Evolutionary conservation across 2,113 vertebrate species (phyloP).

Genomic region (Circaetus gallicus): DNA sequence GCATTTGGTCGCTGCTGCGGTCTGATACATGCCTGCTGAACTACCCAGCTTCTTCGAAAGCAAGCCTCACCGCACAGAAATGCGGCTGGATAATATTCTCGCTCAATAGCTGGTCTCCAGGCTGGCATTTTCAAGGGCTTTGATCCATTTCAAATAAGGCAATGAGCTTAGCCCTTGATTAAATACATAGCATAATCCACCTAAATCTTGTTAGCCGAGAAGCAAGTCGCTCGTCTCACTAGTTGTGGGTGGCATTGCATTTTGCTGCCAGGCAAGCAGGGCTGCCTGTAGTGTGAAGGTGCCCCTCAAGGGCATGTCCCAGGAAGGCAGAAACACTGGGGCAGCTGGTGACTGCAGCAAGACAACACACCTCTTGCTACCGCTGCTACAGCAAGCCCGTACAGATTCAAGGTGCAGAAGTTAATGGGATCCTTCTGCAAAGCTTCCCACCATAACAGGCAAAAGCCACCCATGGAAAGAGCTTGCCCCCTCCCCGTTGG

Average conservation of each 20-base stretch:
- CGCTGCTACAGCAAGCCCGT: background rate
- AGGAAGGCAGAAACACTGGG: background rate
- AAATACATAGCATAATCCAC: conserved; percentile 59
- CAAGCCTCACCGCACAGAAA: background rate
- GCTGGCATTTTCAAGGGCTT: conserved; percentile 10
- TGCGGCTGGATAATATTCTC: background rate
- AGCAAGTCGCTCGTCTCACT: background rate
- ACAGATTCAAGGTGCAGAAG: background rate
- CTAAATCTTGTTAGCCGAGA: conserved; percentile 46
- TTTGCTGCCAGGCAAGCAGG: background rate
- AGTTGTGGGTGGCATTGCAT: background rate
- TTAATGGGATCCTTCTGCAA: background rate
- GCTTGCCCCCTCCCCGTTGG: background rate
- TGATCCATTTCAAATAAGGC: conserved; percentile 59
- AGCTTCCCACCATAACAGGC: background rate
- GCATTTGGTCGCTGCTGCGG: background rate
- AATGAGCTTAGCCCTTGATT: conserved; percentile 62
- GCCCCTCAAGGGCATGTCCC: rapidly evolving
- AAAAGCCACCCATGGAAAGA: rapidly evolving
- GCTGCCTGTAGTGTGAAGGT: background rate
- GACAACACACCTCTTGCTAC: background rate
- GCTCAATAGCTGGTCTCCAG: background rate
- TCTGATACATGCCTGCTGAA: background rate
- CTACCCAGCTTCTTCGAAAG: background rate
- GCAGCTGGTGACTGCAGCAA: background rate